These are phyloP conservation scores for Andrena minutula DNA, from an alignment of 2,888 invertebrate genomes.

Conservation along the genomic window DNA sequence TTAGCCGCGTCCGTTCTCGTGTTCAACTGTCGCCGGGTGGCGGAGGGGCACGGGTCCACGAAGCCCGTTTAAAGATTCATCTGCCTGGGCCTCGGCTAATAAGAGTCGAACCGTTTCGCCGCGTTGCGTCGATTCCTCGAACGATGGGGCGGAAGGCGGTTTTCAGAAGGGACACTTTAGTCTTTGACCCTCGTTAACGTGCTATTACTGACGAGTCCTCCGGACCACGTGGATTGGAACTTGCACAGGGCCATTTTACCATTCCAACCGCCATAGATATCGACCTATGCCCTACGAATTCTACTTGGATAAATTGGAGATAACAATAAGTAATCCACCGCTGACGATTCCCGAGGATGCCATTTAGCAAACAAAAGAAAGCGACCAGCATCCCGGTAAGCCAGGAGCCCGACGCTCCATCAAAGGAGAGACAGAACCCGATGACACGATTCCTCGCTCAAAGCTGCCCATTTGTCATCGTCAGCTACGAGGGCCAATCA, in stretches of 20 bases:
- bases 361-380: too few species aligned
- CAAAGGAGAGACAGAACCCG: neutral
- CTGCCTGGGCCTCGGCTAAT: conserved; percentile 23
- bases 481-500: conserved; percentile 3
- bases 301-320: too few species aligned
- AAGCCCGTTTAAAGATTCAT: conserved; percentile 51
- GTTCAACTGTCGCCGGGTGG: conserved; percentile 28
- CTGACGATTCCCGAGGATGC: too few species aligned
- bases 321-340: too few species aligned
- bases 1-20: conserved; percentile 61
- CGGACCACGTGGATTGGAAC: neutral
- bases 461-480: conserved; percentile 17
- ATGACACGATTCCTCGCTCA: neutral
- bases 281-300: neutral
- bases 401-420: neutral
- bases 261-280: neutral
- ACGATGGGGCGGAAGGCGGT: neutral
- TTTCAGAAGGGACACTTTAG: neutral
- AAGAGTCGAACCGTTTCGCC: conserved; percentile 22
- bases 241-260: neutral
- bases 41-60: conserved; percentile 30
- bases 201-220: neutral
- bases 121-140: conserved; percentile 28
- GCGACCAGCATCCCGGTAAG: neutral
- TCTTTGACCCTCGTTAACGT: neutral